Percentiles rank a stretch among this genome's conserved stretches.
Conservation (phyloP, 2,113 vertebrate genomes). For the Aptenodytes forsteri region DNA sequence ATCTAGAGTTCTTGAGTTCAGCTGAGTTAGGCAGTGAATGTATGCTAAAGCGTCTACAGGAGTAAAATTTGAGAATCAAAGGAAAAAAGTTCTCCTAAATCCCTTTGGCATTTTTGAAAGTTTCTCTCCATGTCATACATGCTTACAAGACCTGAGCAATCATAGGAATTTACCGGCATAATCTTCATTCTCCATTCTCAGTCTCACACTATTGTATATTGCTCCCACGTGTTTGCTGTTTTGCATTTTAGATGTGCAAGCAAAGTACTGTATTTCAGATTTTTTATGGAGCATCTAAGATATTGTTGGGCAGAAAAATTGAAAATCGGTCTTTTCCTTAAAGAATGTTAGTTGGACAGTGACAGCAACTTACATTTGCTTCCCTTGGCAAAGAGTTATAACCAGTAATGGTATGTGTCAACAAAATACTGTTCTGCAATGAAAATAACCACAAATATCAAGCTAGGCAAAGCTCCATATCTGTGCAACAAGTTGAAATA, state of each 20-base stretch:
- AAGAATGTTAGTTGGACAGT: not conserved
- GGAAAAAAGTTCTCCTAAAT: not conserved
- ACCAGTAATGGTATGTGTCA: not conserved
- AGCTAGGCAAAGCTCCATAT: not conserved
- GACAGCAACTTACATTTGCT: not conserved
- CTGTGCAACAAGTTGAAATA: not conserved
- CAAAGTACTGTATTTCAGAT: not conserved
- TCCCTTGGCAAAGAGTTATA: not conserved
- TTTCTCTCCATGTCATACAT: not conserved
- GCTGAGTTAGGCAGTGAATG: not conserved
- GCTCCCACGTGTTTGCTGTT: not conserved
- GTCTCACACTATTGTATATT: not conserved
- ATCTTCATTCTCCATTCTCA: not conserved
- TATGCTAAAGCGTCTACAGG: not conserved
- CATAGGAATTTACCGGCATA: not conserved
- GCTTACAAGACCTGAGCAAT: not conserved
- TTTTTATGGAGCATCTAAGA: not conserved
- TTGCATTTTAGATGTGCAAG: not conserved
- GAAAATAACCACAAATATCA: not conserved
- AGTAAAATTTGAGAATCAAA: not conserved
- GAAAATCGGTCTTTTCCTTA: not conserved
- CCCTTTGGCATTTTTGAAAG: not conserved
- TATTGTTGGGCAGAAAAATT: not conserved
- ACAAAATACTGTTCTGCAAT: not conserved
- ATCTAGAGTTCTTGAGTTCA: not conserved